Evolutionary conservation across 2,113 vertebrate species (phyloP).

Genomic region (Narcine bancroftii): DNA sequence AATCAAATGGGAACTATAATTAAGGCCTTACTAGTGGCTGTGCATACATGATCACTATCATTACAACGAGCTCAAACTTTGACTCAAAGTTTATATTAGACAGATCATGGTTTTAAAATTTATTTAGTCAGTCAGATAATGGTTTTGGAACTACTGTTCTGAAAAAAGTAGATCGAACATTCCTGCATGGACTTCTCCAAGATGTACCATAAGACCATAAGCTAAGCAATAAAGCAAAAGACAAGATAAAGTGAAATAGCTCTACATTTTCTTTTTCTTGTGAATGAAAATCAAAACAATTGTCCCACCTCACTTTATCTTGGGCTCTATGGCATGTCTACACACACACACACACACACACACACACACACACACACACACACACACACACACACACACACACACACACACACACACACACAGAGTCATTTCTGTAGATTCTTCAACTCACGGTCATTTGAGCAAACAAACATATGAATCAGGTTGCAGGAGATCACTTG

Average conservation of each 20-base stretch:
- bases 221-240: background rate
- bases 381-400: no score
- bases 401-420: no score
- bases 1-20: no score
- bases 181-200: background rate
- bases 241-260: background rate
- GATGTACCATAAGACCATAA: background rate
- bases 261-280: background rate
- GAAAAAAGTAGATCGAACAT: background rate
- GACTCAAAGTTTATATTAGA: background rate
- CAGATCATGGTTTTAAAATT: conserved; percentile 27
- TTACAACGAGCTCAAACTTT: background rate
- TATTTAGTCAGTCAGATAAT: conserved; percentile 13
- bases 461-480: no score
- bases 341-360: no score
- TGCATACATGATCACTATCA: no score
- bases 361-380: no score
- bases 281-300: background rate
- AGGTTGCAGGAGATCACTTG: no score
- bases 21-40: no score
- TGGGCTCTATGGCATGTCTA: background rate
- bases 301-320: background rate
- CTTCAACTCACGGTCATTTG: background rate
- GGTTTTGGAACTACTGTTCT: background rate
- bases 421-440: background rate